Evolutionary conservation across 2,113 vertebrate species (phyloP).

Genomic region (Ailurus styani): DNA sequence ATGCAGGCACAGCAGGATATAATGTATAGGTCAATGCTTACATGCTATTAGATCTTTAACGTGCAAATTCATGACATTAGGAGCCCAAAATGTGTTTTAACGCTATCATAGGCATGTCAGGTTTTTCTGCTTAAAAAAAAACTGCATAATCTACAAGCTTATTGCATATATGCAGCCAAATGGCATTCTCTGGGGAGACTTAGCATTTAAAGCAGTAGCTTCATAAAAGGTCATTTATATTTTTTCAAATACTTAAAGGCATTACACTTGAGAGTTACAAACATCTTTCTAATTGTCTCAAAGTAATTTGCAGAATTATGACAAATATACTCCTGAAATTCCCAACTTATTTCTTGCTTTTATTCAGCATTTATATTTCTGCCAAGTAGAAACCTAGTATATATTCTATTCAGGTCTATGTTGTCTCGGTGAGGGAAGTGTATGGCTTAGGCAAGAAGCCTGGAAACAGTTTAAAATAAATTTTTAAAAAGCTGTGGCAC

Average conservation of each 20-base stretch:
- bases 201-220: constrained; percentile 51
- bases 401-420: neutral
- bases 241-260: constrained; percentile 72
- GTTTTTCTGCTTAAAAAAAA: constrained; percentile 50
- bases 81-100: constrained; percentile 41
- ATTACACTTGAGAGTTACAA: constrained; percentile 50
- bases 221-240: neutral
- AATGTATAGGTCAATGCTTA: constrained; percentile 39
- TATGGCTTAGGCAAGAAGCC: constrained; percentile 32
- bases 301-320: constrained; percentile 40
- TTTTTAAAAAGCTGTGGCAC: constrained; percentile 49
- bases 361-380: constrained; percentile 30
- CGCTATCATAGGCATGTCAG: constrained; percentile 6
- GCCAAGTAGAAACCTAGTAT: constrained; percentile 11
- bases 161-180: constrained; percentile 47
- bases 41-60: constrained; percentile 24
- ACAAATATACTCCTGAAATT: constrained; percentile 33
- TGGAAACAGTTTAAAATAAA: constrained; percentile 36
- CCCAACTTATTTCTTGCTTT: constrained; percentile 18
- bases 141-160: constrained; percentile 57
- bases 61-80: constrained; percentile 41
- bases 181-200: neutral
- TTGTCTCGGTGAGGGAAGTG: constrained; percentile 51
- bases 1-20: neutral
- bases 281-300: constrained; percentile 48